A percentile compares a stretch with the other conserved stretches of the same genome.
phyloP scores from a whole-genome alignment of 2,888 invertebrate species.

The Acleris sparsana region DNA sequence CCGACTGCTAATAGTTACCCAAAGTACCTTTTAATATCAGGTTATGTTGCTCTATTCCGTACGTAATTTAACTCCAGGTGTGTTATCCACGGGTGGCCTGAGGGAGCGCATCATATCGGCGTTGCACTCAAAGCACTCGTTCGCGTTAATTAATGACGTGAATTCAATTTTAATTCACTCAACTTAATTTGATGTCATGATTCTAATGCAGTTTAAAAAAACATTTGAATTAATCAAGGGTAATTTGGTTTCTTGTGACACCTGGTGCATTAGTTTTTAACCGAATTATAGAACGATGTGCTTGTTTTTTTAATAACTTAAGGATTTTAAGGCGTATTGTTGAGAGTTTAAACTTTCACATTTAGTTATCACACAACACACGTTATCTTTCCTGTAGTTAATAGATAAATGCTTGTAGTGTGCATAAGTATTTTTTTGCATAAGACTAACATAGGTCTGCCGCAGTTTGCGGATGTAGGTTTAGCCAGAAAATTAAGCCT shows the following conservation, averaged over 20 bases:
- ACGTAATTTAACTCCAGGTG: slow-evolving; percentile 30
- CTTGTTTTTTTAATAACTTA: too few species aligned
- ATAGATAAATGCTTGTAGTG: too few species aligned
- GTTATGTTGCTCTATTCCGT: slow-evolving; percentile 8
- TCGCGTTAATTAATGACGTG: slow-evolving; percentile 51
- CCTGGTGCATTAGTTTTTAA: neutral
- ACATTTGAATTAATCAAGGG: neutral
- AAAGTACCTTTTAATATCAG: too few species aligned
- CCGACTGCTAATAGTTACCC: too few species aligned
- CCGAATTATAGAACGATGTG: neutral
- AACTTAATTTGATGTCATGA: slow-evolving; percentile 10
- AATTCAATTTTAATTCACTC: slow-evolving; percentile 41
- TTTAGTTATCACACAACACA: too few species aligned
- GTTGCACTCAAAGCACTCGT: slow-evolving; percentile 46
- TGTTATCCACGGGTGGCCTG: slow-evolving; percentile 41
- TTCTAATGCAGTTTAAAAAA: slow-evolving; percentile 1
- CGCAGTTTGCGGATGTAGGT: too few species aligned
- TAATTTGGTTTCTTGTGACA: neutral
- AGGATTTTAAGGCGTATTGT: too few species aligned
- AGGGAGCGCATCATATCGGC: slow-evolving; percentile 44
- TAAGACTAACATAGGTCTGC: too few species aligned
- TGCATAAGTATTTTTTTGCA: too few species aligned
- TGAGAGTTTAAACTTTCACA: too few species aligned
- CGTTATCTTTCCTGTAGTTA: too few species aligned
- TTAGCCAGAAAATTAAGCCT: too few species aligned